Evolutionary conservation across 2,888 invertebrate species (phyloP), one percentile per base, ranked within the genome.

Genomic region (Halictus ligatus): DNA sequence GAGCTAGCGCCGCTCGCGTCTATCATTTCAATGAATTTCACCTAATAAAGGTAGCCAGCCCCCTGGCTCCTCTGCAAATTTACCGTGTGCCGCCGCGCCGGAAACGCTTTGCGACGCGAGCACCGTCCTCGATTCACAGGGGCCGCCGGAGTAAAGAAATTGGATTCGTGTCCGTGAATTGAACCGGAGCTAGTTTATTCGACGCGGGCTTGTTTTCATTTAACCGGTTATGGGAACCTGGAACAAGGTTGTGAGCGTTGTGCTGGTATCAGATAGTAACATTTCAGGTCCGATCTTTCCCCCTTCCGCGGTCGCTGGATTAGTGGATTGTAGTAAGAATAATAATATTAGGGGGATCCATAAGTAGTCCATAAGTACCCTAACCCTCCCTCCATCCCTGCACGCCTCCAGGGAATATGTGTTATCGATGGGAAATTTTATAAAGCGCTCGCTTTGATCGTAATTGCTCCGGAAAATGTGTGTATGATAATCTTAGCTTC

Each of bases 11-110:
- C 50, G 69, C 25, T 60, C 76, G 75, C 77, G 72, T 83, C 82
- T 50, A 75, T 81, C 75, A 69, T 64, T 78, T 78, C 73, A 82
- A 87, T 80, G 72, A 72, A 78, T 82, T 79, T 50, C 21, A 8
- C 12, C 69, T 60, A 46, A 74, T 82, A 78, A 74, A 74, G 40
- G 40, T 73, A 75, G 75, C 67, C 72, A 40, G 64, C n/a, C 71
- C 40, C n/a, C 40, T 2, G 25, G n/a, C 50, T n/a, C 40, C n/a
- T 18, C 71, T 40, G 43, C 43, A 40, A 48, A 73, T 73, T 43
- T 48, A 43, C 6, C 15, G 29, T 6, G 40, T 18, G 67, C 50
- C 15, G 7, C 13, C n/a, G 4, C 13, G 8, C n/a, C 10, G n/a
- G 54, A 64, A 75, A 46, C 46, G 15, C 76, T 50, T 48, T 40